Conservation (phyloP, 2,888 invertebrate genomes). For the Corbicula japonica region DNA sequence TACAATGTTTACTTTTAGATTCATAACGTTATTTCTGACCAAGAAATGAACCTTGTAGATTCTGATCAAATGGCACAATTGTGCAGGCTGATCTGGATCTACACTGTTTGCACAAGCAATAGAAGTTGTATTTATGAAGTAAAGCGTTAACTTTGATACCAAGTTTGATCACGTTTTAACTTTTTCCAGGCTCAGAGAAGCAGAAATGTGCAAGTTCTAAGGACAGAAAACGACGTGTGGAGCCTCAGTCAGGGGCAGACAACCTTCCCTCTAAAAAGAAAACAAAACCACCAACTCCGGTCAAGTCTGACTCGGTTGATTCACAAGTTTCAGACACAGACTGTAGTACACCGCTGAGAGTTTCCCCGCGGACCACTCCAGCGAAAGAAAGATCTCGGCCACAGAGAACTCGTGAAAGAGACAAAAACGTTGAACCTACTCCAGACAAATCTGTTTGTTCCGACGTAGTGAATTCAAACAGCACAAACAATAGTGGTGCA, state of each 20-base stretch:
- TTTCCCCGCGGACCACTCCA: conserved; percentile 60
- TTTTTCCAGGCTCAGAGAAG: conserved; percentile 48
- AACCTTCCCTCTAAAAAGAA: conserved; percentile 17
- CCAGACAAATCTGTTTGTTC: conserved; percentile 7
- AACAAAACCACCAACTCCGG: conserved; percentile 35
- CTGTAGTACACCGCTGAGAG: conserved; percentile 39
- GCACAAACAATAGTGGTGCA: conserved; percentile 5
- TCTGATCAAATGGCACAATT: too few relatives aligned
- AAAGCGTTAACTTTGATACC: too few relatives aligned
- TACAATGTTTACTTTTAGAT: too few relatives aligned
- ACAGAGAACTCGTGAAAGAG: conserved; percentile 53
- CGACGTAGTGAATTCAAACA: conserved; percentile 11
- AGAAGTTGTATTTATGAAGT: too few relatives aligned
- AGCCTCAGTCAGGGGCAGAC: conserved; percentile 17
- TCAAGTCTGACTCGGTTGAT: conserved; percentile 29
- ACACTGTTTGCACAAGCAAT: too few relatives aligned
- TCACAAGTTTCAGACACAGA: conserved; percentile 40
- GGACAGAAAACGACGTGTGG: conserved; percentile 56
- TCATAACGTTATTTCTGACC: too few relatives aligned
- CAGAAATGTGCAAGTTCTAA: conserved; percentile 41
- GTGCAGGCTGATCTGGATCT: too few relatives aligned
- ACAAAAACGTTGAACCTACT: conserved; percentile 29
- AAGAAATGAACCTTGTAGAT: too few relatives aligned
- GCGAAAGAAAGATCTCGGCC: conserved; percentile 54
- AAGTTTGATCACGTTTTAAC: not conserved